Evolutionary conservation across 2,797 vertebrate genomes (phyloP), one percentile per base, ranked within the genome.

Genomic region (Melanotaenia maccullochi): DNA sequence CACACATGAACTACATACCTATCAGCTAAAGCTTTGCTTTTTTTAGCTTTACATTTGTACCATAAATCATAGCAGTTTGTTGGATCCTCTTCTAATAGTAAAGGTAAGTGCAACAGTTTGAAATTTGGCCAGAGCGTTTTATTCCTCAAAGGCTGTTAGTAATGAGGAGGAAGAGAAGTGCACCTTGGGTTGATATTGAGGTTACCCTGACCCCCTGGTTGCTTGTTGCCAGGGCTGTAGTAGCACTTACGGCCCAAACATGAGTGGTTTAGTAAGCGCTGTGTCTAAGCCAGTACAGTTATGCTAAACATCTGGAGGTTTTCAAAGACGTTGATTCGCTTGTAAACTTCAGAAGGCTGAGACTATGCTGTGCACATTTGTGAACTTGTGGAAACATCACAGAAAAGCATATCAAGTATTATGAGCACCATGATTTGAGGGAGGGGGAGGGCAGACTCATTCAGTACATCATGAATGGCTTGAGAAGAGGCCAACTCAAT

Each of bases 311-410:
- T 66, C 63, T 68, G 71, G 68, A 79, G 64, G 60, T 58, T 75
- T 71, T 69, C 59, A 38, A 89, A 84, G 85, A 80, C 58, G 56
- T 75, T 42, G 40, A 70, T 59, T 74, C 54, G 78, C 73, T 81
- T 93, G 92, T 93, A 94, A 94, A 94, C 93, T 81, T 90, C 76
- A 89, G 64, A 81, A 62, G 65, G 83, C 85, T 71, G 83, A 81
- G 71, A 78, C 73, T 73, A 11, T 35, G 62, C 64, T 18, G 24
- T 9, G 59, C 51, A 75, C 69, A 74, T 68, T 59, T 74, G 74
- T 75, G 75, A 85, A 76, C 24, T 71, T 9, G 76, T 59, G 30
- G 72, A 56, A 78, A 81, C 66, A 72, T 83, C 72, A 75, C 68
- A 78, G 80, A 74, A 82, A 82, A 81, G 75, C 82, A 81, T 47